Conservation (phyloP, 2,113 vertebrate genomes). For the Eurypyga helias region DNA sequence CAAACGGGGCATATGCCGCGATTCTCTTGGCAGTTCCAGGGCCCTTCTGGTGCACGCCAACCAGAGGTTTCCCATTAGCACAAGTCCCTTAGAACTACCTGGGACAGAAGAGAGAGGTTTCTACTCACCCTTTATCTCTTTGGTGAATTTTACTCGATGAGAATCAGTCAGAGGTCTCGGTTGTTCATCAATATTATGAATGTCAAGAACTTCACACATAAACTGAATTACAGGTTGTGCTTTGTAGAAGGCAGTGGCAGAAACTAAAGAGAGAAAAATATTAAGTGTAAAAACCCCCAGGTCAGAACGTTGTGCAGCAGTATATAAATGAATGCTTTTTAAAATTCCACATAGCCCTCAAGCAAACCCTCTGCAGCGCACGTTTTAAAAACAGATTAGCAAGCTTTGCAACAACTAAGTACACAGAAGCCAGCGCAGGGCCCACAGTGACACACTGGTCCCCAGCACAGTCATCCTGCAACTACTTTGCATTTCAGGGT, state of each 20-base stretch:
- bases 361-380: not conserved
- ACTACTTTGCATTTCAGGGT: not conserved
- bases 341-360: not conserved
- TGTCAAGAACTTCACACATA: slow-evolving; percentile 99
- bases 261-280: slow-evolving; percentile 81
- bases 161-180: slow-evolving; percentile 98
- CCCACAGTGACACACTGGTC: not conserved
- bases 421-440: not conserved
- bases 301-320: not conserved
- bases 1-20: not conserved
- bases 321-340: not conserved
- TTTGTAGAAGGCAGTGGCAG: slow-evolving; percentile 99
- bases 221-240: slow-evolving; percentile 99
- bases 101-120: not conserved
- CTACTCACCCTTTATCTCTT: slow-evolving; percentile 98
- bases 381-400: not conserved
- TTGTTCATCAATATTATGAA: slow-evolving; percentile 99
- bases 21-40: not conserved
- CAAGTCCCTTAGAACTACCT: not conserved
- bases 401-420: not conserved
- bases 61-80: not conserved
- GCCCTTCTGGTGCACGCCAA: not conserved
- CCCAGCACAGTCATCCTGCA: not conserved
- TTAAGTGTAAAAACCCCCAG: not conserved
- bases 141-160: slow-evolving; percentile 99